phyloP scores from a whole-genome alignment of 2,797 vertebrate species.

The Gephyroberyx darwinii region DNA sequence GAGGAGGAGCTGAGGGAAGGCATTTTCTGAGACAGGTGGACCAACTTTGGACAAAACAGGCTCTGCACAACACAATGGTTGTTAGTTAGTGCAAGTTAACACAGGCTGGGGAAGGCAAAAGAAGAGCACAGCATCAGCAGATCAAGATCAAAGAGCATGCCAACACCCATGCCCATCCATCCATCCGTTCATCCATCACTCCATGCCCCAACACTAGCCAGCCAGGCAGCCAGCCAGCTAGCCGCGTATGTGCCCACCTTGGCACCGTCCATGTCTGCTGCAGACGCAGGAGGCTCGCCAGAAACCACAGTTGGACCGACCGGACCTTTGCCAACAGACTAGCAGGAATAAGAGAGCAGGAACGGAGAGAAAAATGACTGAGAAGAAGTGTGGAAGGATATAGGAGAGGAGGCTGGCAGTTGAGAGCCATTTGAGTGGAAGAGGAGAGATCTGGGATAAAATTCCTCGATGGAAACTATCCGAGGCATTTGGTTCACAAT shows the following conservation, averaged over 20 bases:
- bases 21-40: constrained; percentile 36
- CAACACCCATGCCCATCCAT: constrained; percentile 63
- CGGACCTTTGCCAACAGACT: constrained; percentile 90
- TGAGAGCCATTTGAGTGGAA: constrained; percentile 45
- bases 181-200: constrained; percentile 27
- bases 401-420: constrained; percentile 44
- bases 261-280: constrained; percentile 88
- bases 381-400: constrained; percentile 59
- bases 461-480: constrained; percentile 68
- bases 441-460: constrained; percentile 58
- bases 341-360: constrained; percentile 69
- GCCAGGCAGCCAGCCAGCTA: constrained; percentile 64
- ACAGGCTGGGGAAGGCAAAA: constrained; percentile 45
- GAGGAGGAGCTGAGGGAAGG: constrained; percentile 17
- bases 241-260: constrained; percentile 89
- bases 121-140: constrained; percentile 55
- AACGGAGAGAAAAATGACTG: constrained; percentile 37
- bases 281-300: constrained; percentile 85
- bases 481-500: constrained; percentile 54
- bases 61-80: constrained; percentile 36
- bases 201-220: constrained; percentile 40
- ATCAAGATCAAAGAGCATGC: constrained; percentile 70
- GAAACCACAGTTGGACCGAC: constrained; percentile 86
- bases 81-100: constrained; percentile 57
- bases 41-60: constrained; percentile 32